Percentiles rank a stretch among this genome's conserved stretches.
phyloP scores from a whole-genome alignment of 2,113 vertebrate species.

The Euleptes europaea region DNA sequence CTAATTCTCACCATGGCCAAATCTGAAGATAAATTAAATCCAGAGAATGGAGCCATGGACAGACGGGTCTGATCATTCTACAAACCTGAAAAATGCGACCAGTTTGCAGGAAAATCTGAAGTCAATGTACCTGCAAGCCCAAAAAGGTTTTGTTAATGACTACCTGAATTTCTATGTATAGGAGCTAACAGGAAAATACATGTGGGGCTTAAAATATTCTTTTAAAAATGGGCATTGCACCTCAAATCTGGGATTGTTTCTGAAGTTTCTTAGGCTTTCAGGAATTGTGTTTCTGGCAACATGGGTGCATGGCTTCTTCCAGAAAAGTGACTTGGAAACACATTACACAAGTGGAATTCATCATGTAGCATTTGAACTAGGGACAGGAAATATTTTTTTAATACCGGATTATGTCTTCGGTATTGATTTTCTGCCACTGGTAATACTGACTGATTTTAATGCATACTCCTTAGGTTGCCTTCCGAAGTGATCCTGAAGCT shows the following conservation, averaged over 20 bases:
- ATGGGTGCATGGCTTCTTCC: background rate
- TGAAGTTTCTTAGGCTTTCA: background rate
- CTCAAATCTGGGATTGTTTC: background rate
- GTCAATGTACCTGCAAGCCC: too few relatives aligned
- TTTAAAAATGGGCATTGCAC: background rate
- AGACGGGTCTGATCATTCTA: too few relatives aligned
- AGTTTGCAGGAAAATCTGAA: too few relatives aligned
- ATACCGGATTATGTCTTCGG: rapidly evolving
- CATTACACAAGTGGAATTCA: background rate
- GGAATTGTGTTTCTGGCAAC: background rate
- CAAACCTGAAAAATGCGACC: too few relatives aligned
- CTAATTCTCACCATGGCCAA: too few relatives aligned
- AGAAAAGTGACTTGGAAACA: background rate
- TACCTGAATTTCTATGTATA: too few relatives aligned
- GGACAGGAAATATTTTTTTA: background rate
- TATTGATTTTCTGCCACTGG: background rate
- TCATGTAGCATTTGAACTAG: background rate
- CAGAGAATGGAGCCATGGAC: too few relatives aligned
- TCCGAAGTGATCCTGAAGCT: conserved; percentile 91
- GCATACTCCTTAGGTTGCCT: conserved; percentile 84
- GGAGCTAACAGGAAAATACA: background rate
- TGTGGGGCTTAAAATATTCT: background rate
- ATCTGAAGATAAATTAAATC: too few relatives aligned
- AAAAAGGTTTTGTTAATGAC: too few relatives aligned
- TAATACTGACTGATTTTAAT: background rate